Base-by-base conservation (phyloP, 1,140 invertebrate species). In the Zophobas atratus region DNA sequence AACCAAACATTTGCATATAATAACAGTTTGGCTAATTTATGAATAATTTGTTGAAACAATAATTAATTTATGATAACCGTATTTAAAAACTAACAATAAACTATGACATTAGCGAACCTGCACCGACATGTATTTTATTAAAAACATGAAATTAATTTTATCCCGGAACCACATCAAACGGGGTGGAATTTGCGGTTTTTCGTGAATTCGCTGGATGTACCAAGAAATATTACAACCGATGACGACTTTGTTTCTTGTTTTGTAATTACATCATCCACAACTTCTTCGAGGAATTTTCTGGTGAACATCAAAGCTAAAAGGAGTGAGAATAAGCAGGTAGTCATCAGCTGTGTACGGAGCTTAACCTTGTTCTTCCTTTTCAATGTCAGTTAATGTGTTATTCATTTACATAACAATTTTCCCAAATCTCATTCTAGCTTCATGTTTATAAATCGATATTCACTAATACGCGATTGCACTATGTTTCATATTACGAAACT, bases 321-420 rank as follows among this genome's bases (percentile, higher is more conserved):
- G 20, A 20, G 20, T 20, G 3, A 51, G n/a, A 51, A 51, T 51
- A 20, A 20, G n/a, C 20, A 20, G 49, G 3, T 51, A 51, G 49
- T 6, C 49, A 51, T 20, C n/a, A 20, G 43, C 43, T 46, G 20
- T 51, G 20, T 51, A 51, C 49, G 20, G n/a, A 51, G 3, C 2
- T 51, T 51, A 51, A 20, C 49, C 49, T 51, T 51, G 49, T n/a
- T 51, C 49, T 51, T 51, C 49, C 49, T 51, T 20, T 51, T 20
- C 49, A 51, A 6, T 51, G 49, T 20, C 49, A 51, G 20, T 51
- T 51, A 51, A 51, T 51, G 49, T 51, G 3, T 51, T n/a, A 51
- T 51, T 51, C 6, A 51, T 51, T 20, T 20, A 20, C 49, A 51
- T 51, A 51, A 51, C 49, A 51, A 51, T 6, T 20, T 51, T 5